Base-by-base conservation (phyloP, 2,888 invertebrate species). In the Zhuqinia jingwanae region DNA sequence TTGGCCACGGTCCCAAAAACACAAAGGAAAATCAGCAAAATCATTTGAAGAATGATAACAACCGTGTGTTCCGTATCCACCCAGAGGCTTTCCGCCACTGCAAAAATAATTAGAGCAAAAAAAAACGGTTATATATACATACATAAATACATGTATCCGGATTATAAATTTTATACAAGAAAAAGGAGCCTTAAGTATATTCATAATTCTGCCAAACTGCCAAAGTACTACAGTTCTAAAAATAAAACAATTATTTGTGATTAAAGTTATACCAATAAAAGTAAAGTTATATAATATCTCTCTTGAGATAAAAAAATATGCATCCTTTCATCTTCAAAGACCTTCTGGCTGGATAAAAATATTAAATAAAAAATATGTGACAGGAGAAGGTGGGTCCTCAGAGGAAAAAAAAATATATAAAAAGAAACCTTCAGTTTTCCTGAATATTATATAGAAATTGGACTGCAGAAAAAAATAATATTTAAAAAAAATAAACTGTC, bases 1-100 rank as follows among this genome's bases (percentile, higher is more conserved):
- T 93, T 93, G 78, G 92, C 92, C 27, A 92, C 85, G 1, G 92
- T 90, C 58, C 93, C 93, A 81, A 89, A 89, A 36, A 90, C 68
- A 50, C 90, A 90, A 11, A 90, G 89, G 53, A 88, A 81, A 58
- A 90, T 85, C 56, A 90, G 89, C 56, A 90, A 77, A 78, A 90
- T 84, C 82, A 89, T 89, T 86, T 90, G 90, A 68, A 89, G 78
- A 27, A 90, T 89, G 77, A 89, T 87, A 47, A 90, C 70, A 25
- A 88, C 85, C 22, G 89, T 88, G 50, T 87, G 83, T 30, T 87
- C 89, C 15, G 86, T 82, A 50, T 90, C 89, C 86, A 86, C 73
- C 75, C 77, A 81, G 5, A 47, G 27, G 25, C 83, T 81, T 25
- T 82, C 79, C 56, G 68, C 81, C 75, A 81, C 68, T 82, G 63